These are phyloP conservation scores for Paedocypris micromegethes DNA, from an alignment of 2,797 vertebrate species.

Conservation along the genomic window DNA sequence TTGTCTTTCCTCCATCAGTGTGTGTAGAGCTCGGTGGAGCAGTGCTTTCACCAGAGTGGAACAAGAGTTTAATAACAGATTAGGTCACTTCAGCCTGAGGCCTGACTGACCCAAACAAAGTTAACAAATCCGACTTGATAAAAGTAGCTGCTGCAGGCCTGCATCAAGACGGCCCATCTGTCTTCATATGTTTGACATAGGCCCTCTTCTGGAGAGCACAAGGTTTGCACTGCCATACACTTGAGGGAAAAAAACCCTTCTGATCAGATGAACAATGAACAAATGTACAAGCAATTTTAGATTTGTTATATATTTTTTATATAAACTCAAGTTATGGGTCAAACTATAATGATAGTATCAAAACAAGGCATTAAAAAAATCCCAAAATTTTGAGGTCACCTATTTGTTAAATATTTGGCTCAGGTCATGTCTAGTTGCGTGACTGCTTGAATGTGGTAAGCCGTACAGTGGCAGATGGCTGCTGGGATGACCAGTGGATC, in stretches of 20 bases:
- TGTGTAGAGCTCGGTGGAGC: constrained; percentile 55
- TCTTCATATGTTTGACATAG: constrained; percentile 25
- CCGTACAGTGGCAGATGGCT: constrained; percentile 68
- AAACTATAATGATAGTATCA: no score
- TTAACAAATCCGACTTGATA: constrained; percentile 81
- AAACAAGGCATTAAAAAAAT: no score
- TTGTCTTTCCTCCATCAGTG: constrained; percentile 58
- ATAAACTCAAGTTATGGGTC: no score
- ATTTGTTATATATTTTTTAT: not conserved
- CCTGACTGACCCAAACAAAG: constrained; percentile 69
- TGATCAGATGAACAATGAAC: not conserved
- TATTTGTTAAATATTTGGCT: no score
- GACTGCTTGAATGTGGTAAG: constrained; percentile 64
- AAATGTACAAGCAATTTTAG: not conserved
- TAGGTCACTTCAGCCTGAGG: constrained; percentile 72
- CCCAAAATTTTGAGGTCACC: no score
- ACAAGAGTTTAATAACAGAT: constrained; percentile 79
- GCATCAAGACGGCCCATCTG: constrained; percentile 27
- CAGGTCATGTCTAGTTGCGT: constrained; percentile 63
- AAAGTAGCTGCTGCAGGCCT: constrained; percentile 68
- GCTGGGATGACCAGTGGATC: constrained; percentile 66
- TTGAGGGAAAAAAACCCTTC: no score
- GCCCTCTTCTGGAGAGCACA: constrained; percentile 54
- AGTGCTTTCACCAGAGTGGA: constrained; percentile 67
- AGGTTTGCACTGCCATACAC: constrained; percentile 37